phyloP scores from a whole-genome alignment of 1,140 invertebrate genomes.

The Apis mellifera region DNA sequence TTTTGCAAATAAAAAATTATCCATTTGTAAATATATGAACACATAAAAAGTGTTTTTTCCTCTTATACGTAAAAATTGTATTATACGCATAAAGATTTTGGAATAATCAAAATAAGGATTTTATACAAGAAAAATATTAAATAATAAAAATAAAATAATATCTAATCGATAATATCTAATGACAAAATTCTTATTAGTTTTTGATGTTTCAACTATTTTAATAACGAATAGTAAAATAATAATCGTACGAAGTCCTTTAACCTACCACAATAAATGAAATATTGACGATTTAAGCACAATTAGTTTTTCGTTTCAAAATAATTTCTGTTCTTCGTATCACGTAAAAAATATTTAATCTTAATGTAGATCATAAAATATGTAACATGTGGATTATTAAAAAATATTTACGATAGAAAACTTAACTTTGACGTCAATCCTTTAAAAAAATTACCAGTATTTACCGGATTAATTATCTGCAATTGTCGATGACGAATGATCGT shows the following conservation, averaged over 20 bases:
- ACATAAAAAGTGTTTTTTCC: background rate
- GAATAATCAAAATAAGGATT: background rate
- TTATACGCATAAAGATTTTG: background rate
- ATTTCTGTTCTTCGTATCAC: no score
- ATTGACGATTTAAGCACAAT: background rate
- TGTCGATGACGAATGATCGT: constrained; percentile 29
- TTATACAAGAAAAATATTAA: background rate
- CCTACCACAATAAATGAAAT: constrained; percentile 12
- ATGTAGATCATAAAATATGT: background rate
- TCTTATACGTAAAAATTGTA: no score
- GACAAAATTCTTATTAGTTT: background rate
- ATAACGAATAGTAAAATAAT: background rate
- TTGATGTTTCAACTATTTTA: background rate
- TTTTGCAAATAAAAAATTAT: background rate
- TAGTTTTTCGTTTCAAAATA: background rate
- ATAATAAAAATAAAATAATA: background rate
- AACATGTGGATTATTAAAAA: constrained; percentile 13
- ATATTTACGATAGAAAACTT: constrained; percentile 23
- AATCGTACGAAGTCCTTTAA: background rate
- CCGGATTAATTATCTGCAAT: constrained; percentile 23
- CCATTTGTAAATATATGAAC: background rate
- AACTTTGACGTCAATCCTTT: constrained; percentile 54
- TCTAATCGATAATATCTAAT: background rate
- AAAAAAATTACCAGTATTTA: constrained; percentile 42
- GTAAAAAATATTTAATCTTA: background rate